Evolutionary conservation across 2,797 vertebrate species (phyloP), one percentile per base, ranked within the genome.

Genomic region (Semaprochilodus insignis): DNA sequence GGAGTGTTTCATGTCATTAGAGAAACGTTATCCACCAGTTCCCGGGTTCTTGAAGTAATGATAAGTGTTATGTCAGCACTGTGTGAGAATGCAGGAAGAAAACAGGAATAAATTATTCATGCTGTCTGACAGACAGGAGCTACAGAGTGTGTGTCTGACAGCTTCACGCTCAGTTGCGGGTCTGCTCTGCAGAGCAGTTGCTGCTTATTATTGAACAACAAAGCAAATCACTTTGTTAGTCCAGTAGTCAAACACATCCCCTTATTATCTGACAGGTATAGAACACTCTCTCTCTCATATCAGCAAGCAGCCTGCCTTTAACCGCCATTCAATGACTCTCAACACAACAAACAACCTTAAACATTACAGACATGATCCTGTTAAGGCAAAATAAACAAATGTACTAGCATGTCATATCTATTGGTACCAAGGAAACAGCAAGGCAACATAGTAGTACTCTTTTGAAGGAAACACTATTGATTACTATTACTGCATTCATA

Each of bases 91-190:
- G 52, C 75, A 73, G 78, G 57, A 76, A 80, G 55, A 51, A 51
- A 78, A 65, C 62, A 74, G 31, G n/a, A 34, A 71, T 85, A 62
- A 54, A 85, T 85, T 76, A 85, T 85, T 72, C 52, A 85, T 77
- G 51, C 1, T 44, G 51, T 72, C 65, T 71, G 44, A 75, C 72
- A 82, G 55, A 85, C 70, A 65, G 27, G 69, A 63, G 59, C 66
- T 65, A 52, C 15, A 60, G 59, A 65, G 66, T 25, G 40, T 69
- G 71, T 63, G 31, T 44, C 71, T 82, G 84, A 70, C 72, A 79
- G 72, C 78, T 75, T 82, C 48, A 79, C 59, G 71, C 57, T 60
- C 63, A 27, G 23, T 19, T 52, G 54, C 25, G 72, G 67, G 70
- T 80, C 69, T 62, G 69, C 1, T 36, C 25, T 57, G 16, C 25